These are phyloP conservation scores for Nymphicus hollandicus DNA, from an alignment of 2,113 vertebrate genomes.

Conservation along the genomic window DNA sequence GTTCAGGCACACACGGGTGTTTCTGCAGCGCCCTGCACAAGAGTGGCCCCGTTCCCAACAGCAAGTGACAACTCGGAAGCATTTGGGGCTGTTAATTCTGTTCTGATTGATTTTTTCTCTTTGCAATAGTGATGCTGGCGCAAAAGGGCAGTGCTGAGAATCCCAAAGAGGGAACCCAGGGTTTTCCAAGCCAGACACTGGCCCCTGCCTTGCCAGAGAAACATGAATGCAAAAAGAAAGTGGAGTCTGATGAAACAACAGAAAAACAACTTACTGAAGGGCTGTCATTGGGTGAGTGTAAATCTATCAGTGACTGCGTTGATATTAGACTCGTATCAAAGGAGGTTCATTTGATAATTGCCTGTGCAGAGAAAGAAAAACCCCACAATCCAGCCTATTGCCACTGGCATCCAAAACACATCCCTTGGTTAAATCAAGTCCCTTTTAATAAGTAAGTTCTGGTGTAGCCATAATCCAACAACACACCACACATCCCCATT, in stretches of 20 bases:
- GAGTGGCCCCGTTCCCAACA: not conserved
- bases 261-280: not conserved
- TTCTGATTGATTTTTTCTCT: not conserved
- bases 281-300: not conserved
- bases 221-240: not conserved
- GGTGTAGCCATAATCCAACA: not conserved
- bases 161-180: not conserved
- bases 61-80: not conserved
- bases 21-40: not conserved
- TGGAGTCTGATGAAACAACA: not conserved
- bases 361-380: not conserved
- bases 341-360: slow-evolving; percentile 41
- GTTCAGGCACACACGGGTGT: not conserved
- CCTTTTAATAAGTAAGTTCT: slow-evolving; percentile 26
- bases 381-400: not conserved
- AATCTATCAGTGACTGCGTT: not conserved
- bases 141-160: not conserved
- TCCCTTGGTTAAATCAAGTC: slow-evolving; percentile 13
- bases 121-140: not conserved
- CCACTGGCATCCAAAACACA: not conserved
- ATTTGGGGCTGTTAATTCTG: not conserved
- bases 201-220: not conserved
- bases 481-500: not conserved
- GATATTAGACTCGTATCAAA: slow-evolving; percentile 19
- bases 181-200: not conserved